Evolutionary conservation across 2,113 vertebrate genomes (phyloP).

Genomic region (Anhinga rufa): DNA sequence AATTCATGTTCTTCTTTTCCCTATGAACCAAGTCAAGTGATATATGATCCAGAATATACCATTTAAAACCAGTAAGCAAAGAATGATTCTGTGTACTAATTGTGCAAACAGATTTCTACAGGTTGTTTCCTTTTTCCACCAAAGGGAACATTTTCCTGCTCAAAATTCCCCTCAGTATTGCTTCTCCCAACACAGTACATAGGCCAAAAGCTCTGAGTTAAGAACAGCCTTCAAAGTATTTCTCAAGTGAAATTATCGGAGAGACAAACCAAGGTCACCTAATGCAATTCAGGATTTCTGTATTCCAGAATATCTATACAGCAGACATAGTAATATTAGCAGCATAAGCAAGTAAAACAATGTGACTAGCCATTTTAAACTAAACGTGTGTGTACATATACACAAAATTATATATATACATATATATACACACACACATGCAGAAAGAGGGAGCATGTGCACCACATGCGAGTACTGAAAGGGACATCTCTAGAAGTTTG

Average conservation of each 20-base stretch:
- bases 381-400: neutral
- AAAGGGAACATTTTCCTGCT: neutral
- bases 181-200: neutral
- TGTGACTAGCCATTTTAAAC: neutral
- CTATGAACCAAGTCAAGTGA: neutral
- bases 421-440: neutral
- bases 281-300: neutral
- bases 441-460: fast-evolving
- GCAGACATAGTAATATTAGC: neutral
- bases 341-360: neutral
- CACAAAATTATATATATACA: neutral
- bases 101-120: neutral
- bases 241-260: neutral
- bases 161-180: neutral
- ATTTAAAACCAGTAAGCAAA: neutral
- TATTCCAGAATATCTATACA: neutral
- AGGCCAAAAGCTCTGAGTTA: neutral
- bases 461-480: fast-evolving
- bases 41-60: neutral
- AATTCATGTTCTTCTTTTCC: neutral
- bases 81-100: no score
- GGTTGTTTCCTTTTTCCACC: neutral
- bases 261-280: neutral
- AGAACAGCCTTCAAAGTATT: neutral
- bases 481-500: neutral